phyloP scores from a whole-genome alignment of 2,888 invertebrate genomes.

The Eupeodes latifasciatus region DNA sequence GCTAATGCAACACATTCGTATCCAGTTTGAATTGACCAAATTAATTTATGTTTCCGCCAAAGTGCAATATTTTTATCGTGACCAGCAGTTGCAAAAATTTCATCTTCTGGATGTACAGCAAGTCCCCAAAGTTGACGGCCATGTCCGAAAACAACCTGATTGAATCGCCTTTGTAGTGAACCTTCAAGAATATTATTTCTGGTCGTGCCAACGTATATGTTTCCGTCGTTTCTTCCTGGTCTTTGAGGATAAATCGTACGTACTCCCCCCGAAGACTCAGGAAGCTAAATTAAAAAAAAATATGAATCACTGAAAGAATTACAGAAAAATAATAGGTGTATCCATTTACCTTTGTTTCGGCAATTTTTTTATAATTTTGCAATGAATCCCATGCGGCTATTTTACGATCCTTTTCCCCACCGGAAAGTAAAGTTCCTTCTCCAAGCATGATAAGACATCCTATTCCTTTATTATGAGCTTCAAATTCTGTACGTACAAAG shows the following conservation, averaged over 20 bases:
- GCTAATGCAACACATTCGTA: conserved; percentile 95
- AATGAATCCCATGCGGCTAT: conserved; percentile 96
- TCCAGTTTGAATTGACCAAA: conserved; percentile 94
- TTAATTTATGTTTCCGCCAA: conserved; percentile 94
- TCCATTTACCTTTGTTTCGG: conserved; percentile 90
- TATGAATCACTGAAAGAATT: too few species aligned
- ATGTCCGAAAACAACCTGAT: conserved; percentile 94
- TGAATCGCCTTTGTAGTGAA: conserved; percentile 94
- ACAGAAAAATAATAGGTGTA: background rate
- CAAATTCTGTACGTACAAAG: conserved; percentile 94
- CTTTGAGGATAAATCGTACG: conserved; percentile 95
- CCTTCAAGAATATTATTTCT: conserved; percentile 95
- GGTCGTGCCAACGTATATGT: conserved; percentile 95
- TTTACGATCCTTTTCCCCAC: conserved; percentile 95
- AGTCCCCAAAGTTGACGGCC: conserved; percentile 94
- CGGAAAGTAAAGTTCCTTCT: conserved; percentile 95
- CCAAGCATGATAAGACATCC: conserved; percentile 94
- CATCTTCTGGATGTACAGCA: conserved; percentile 95
- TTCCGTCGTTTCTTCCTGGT: conserved; percentile 94
- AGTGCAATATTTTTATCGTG: conserved; percentile 95
- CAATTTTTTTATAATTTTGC: conserved; percentile 95
- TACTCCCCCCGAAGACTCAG: conserved; percentile 94
- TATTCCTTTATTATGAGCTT: conserved; percentile 94
- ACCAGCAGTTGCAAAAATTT: conserved; percentile 95
- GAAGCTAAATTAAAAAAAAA: conserved; percentile 85